Evolutionary conservation across 2,888 invertebrate genomes (phyloP), one percentile per base, ranked within the genome.

Genomic region (Dryocosmus kuriphilus): DNA sequence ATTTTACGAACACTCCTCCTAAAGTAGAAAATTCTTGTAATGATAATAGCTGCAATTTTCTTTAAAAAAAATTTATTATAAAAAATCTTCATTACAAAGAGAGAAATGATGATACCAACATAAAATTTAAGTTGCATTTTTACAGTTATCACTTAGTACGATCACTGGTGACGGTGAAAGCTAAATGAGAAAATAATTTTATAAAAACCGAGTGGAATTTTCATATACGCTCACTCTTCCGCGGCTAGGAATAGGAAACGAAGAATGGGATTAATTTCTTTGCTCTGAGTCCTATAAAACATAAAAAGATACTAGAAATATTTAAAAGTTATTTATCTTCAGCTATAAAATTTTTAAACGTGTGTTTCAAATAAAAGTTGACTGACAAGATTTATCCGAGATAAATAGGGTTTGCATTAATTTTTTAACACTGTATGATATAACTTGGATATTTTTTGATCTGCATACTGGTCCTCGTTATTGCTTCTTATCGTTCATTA

Each of bases 401-500:
- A 2, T 35, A 11, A 11, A n/a, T n/a, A 35, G 9, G 9, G 9
- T 11, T 1, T 9, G 9, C 9, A 35, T 11, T 35, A 35, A 11
- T 35, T 35, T 11, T 2, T 35, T 11, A 2, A 11, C 9, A 11
- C 2, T 11, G 11, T 9, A 35, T 46, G 19, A 19, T 16, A 46
- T 16, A 46, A 5, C 6, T 51, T 51, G 6, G 51, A 7, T n/a
- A n/a, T n/a, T 51, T 24, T 57, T 57, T 57, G 0, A 57, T 57
- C 24, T 11, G 11, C 57, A 57, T 14, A 24, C 22, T 22, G 11
- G 22, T 57, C 11, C 24, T 57, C 11, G 24, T 57, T 57, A 57
- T 57, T 57, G 57, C 22, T 22, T 38, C 38, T 65, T 65, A 65
- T 65, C 38, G 14, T 38, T 14, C 38, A 38, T 24, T 65, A 65